Evolutionary conservation across 2,797 vertebrate species (phyloP), one percentile per base, ranked within the genome.

Genomic region (Rhadinocentrus ornatus): DNA sequence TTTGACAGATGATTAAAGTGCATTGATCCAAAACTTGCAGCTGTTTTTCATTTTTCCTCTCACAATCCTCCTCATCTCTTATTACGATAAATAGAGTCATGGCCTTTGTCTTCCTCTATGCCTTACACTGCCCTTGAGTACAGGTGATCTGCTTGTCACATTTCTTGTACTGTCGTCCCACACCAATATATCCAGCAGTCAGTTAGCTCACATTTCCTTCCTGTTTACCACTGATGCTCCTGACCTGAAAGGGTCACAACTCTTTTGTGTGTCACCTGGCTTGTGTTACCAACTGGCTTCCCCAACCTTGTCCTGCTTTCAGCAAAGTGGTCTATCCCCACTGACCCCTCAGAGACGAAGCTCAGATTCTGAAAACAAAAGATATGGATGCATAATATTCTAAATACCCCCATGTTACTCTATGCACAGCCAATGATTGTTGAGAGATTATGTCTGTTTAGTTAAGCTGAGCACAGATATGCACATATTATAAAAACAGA

Each of bases 201-300:
- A 85, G 88, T 67, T 86, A 76, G 87, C 88, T 94, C 91, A 86
- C 76, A 20, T 94, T 95, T 92, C 92, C 86, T 94, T 94, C 91
- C 92, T 93, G 92, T 93, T 91, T 84, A 86, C 80, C 74, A 57
- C 83, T 86, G 37, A 60, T 20, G 41, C 73, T 88, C 64, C 60
- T 86, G 85, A 91, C 82, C 89, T 50, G n/a, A 11, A 73, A 84
- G 76, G 90, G 91, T 93, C 92, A 93, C 24, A 26, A 73, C 71
- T 88, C 62, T 72, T 79, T 88, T 88, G 84, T 89, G 75, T 77
- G 55, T 73, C 79, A 68, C 67, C 57, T 74, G 82, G 83, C 83
- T 91, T 87, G 63, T 87, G 77, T 90, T 92, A 88, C 90, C 73
- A 24, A 74, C 62, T 84, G 91, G 88, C 89, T 93, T 92, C 85